Base-by-base conservation (phyloP, 2,888 invertebrate species). In the Slavum lentiscoides region DNA sequence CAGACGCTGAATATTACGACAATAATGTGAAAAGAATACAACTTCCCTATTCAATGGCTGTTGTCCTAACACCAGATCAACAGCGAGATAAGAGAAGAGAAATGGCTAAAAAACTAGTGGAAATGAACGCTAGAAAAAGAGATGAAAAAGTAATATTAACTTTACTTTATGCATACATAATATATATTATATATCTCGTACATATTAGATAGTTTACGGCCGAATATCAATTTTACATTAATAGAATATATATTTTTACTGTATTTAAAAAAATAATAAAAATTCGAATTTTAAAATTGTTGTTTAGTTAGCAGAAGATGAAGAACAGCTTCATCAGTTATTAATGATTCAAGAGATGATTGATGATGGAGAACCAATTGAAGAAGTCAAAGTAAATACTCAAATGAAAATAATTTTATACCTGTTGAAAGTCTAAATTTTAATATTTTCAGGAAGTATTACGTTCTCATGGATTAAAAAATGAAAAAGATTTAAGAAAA, bases 61-160 rank as follows among this genome's bases (percentile, higher is more conserved):
- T 85, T 9, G 83, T 89, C 74, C 87, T 92, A 81, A 91, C 92
- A 83, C 91, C 91, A 76, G 95, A 95, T 85, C 94, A 94, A 85
- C 95, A 94, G 86, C 92, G 93, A 85, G 96, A 96, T 85, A 89
- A 94, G 82, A 92, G 95, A 84, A 91, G 92, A 81, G 96, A 96
- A 86, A 89, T 96, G 86, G 94, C 96, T 0, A 89, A 92, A 64
- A 89, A 96, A 39, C 88, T 97, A 75, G 90, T 94, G 72, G 96
- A 97, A 87, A 94, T 96, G 74, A 96, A 96, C 86, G 94, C 95
- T 0, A 90, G 94, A 73, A 94, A 95, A 86, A 88, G 96, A 83
- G 93, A 94, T 85, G 96, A 96, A 86, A 91, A 94, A 85, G 90
- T 90, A 85, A 84, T 23, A 55, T 13, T 53, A 73, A 15, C 13